Evolutionary conservation across 2,797 vertebrate genomes (phyloP), one percentile per base, ranked within the genome.

Genomic region (Limosa lapponica): DNA sequence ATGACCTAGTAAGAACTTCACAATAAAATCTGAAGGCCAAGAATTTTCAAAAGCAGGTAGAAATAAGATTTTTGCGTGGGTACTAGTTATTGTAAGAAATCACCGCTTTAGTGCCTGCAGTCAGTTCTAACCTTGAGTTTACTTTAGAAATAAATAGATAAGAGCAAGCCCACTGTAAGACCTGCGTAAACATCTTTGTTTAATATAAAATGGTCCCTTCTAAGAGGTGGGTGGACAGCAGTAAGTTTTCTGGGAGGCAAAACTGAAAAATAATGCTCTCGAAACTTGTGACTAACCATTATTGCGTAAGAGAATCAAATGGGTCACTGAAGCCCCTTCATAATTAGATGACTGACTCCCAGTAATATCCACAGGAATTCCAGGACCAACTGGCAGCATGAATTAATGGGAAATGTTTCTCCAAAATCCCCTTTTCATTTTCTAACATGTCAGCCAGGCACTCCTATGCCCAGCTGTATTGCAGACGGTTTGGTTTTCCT

Each of bases 121-220:
- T 96, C 94, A 92, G 81, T 75, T 96, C 90, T 97, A 98, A 96
- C 89, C 91, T 95, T 62, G 90, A 96, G 70, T 96, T 97, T 97
- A 90, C 79, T 93, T 83, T 48, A 90, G 72, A 88, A 96, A 95
- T 93, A 96, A 95, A 93, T 80, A 94, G 90, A 46, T 87, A 86
- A 85, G 69, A 94, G 79, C 54, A 90, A 97, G 49, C 55, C 49
- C 48, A 94, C 81, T 94, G 96, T 91, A 92, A 95, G 61, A 84
- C 41, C 32, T 64, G 83, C 78, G 57, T 80, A 15, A 83, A 95
- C 78, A 20, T 87, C 62, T 95, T 91, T 72, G 73, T 80, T 70
- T 78, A 89, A 62, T 52, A 65, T 67, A 83, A 96, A 91, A 94
- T 9, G 28, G 32, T 94, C 57, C 72, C 39, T 90, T 96, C 79